Percentiles rank a stretch among this genome's conserved stretches.
Conservation (phyloP, 2,888 invertebrate genomes). For the Orchestes rusci region DNA sequence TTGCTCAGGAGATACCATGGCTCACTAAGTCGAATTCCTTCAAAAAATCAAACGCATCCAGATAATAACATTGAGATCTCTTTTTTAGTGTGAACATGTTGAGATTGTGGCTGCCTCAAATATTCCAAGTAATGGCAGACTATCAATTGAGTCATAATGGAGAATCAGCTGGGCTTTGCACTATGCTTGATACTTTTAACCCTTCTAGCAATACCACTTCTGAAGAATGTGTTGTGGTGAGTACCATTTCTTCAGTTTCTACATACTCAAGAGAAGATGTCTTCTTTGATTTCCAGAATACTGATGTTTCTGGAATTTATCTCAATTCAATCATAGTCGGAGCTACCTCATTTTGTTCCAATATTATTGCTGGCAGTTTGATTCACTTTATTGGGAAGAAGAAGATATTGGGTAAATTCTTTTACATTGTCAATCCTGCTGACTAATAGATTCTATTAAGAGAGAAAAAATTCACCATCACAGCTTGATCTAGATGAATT, state of each 20-base stretch:
- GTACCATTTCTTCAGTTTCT: conserved; percentile 2
- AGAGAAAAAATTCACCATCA: too few relatives aligned
- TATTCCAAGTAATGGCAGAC: conserved; percentile 61
- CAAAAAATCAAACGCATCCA: neutral
- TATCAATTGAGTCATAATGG: conserved; percentile 33
- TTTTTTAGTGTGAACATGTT: conserved; percentile 57
- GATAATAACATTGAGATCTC: neutral
- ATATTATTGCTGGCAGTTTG: conserved; percentile 52
- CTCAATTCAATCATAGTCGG: conserved; percentile 64
- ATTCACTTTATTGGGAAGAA: conserved; percentile 50
- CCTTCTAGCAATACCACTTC: conserved; percentile 9
- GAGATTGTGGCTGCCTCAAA: conserved; percentile 78
- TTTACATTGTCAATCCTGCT: too few relatives aligned
- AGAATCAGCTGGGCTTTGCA: conserved; percentile 43
- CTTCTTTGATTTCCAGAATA: conserved; percentile 29
- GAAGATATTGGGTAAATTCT: conserved; percentile 47
- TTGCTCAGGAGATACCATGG: too few relatives aligned
- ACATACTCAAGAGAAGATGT: neutral
- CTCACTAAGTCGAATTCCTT: too few relatives aligned
- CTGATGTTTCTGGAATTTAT: conserved; percentile 47
- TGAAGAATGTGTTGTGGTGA: conserved; percentile 28
- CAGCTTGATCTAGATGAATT: too few relatives aligned
- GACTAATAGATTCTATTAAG: too few relatives aligned
- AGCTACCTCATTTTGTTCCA: conserved; percentile 54
- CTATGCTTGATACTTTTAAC: conserved; percentile 41